phyloP scores from a whole-genome alignment of 2,888 invertebrate species.

The Tridacna gigas region DNA sequence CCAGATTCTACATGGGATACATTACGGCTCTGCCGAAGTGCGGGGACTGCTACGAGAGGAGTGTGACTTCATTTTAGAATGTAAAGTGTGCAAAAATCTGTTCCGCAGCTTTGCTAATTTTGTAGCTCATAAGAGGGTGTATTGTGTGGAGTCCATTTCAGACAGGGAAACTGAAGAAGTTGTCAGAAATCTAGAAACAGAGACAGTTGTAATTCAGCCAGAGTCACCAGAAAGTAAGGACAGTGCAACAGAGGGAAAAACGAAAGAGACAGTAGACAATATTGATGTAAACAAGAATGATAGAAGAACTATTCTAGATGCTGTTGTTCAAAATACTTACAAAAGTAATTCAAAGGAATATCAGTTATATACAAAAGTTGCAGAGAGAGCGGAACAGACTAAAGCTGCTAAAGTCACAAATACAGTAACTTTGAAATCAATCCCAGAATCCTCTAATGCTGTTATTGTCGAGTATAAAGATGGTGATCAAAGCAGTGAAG shows the following conservation, averaged over 20 bases:
- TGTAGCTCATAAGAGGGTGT: conserved; percentile 94
- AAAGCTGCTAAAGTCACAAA: conserved; percentile 62
- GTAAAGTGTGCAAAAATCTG: conserved; percentile 93
- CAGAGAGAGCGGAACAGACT: conserved; percentile 69
- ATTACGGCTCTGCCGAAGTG: conserved; percentile 90
- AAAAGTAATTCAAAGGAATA: conserved; percentile 74
- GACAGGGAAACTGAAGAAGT: conserved; percentile 52
- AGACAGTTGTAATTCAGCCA: conserved; percentile 75
- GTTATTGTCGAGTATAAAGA: conserved; percentile 58
- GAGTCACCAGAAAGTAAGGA: conserved; percentile 61
- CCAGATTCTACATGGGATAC: conserved; percentile 90
- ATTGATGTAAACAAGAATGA: neutral
- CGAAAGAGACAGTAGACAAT: neutral
- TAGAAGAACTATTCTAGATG: conserved; percentile 43
- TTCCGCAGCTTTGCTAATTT: conserved; percentile 95
- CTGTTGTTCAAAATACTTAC: conserved; percentile 69
- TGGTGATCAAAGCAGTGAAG: conserved; percentile 35
- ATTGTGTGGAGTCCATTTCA: conserved; percentile 87
- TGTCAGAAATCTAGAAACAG: conserved; percentile 43
- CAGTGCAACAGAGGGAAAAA: neutral
- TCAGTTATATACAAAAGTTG: conserved; percentile 74
- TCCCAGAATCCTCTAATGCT: conserved; percentile 73
- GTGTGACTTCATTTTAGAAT: conserved; percentile 95
- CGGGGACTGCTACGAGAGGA: conserved; percentile 91
- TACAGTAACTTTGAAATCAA: conserved; percentile 66